Evolutionary conservation across 1,140 invertebrate species (phyloP), one percentile per base, ranked within the genome.

Genomic region (Trachymyrmex septentrionalis): DNA sequence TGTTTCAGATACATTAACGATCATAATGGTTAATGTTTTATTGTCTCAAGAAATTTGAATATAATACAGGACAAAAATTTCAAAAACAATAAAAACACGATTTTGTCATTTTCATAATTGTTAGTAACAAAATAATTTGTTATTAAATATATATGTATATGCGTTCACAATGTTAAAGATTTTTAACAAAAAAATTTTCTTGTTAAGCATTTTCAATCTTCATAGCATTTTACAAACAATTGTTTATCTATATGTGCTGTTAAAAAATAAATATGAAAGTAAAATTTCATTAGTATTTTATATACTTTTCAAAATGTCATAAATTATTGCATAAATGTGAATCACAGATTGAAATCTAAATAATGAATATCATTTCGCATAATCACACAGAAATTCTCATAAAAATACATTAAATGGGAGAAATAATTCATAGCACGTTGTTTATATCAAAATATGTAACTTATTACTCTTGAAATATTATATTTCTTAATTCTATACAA

Each of bases 21-120:
- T 14, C 3, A 24, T 61, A 38, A 61, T 50, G 7, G 50, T 44
- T 57, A 55, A 57, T 44, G 6, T 55, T 61, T 84, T 84, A 84
- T 84, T 84, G 80, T 84, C 69, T 63, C 4, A 61, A 84, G 34
- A 27, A 84, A 73, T 44, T 73, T 61, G 14, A 19, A 21, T 63
- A 34, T n/a, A 84, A 48, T 71, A 34, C n/a, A 30, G 67, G 24
- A 16, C 7, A 61, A 48, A 81, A 75, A 5, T 82, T 82, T 48
- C n/a, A 34, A 69, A 55, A 55, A 34, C n/a, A 69, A 19, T 78
- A 34, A 53, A 66, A 64, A 81, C 55, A 27, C 2, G 24, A 24
- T 69, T 80, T 69, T 69, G 5, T 59, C 5, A 80, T 14, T 34
- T n/a, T 81, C n/a, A 30, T 71, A 16, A 81, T 44, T 78, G n/a